These are phyloP conservation scores for Samia ricini DNA, from an alignment of 1,140 invertebrate genomes.

Conservation along the genomic window DNA sequence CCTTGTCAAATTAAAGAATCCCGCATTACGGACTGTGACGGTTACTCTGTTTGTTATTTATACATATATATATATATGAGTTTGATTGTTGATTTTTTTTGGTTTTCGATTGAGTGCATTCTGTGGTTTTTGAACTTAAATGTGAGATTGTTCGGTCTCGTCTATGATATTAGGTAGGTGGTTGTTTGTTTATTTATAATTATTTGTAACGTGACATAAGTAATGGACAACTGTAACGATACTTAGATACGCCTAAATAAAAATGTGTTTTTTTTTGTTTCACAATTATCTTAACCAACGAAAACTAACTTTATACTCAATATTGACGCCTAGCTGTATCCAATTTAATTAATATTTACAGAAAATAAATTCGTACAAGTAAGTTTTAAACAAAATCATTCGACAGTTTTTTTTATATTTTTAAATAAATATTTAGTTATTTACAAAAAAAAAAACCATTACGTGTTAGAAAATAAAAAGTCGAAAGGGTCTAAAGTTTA, in stretches of 20 bases:
- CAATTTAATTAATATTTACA: no score
- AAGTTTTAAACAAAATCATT: no score
- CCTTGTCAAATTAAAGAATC: conserved; percentile 68
- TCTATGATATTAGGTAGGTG: conserved; percentile 44
- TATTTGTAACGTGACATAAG: background rate
- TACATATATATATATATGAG: no score
- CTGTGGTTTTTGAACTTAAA: conserved; percentile 4
- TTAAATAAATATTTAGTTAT: no score
- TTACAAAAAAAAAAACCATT: no score
- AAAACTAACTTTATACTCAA: background rate
- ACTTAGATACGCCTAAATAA: no score
- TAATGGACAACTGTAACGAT: background rate
- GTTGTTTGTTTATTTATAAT: conserved; percentile 19
- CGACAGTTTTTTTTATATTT: no score
- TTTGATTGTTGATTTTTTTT: conserved; percentile 29
- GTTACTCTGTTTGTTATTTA: no score
- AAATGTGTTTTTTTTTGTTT: background rate
- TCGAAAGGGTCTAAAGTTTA: no score
- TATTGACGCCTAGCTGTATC: no score
- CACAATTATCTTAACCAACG: background rate
- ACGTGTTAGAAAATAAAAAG: no score
- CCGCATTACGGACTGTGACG: conserved; percentile 51
- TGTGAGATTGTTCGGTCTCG: conserved; percentile 13
- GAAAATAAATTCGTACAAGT: no score
- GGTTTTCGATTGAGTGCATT: conserved; percentile 24